phyloP scores from a whole-genome alignment of 2,797 vertebrate genomes.

The Anolis apletophallus region DNA sequence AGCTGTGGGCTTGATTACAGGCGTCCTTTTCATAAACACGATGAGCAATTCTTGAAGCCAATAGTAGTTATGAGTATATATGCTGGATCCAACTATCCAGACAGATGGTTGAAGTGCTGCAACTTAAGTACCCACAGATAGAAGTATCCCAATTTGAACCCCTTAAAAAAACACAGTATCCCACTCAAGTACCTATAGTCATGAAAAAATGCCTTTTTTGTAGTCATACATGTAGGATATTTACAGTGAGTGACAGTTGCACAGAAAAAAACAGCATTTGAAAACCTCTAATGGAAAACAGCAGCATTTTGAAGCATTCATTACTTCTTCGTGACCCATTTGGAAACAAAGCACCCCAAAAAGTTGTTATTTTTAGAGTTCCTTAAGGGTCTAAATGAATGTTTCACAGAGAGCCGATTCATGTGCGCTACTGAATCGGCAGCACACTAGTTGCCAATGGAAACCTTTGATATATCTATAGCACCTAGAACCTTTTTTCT shows the following conservation, averaged over 20 bases:
- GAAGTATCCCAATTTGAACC: slow-evolving; percentile 1
- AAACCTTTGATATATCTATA: slow-evolving; percentile 55
- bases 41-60: slow-evolving; percentile 33
- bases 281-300: background rate
- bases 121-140: slow-evolving; percentile 4
- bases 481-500: slow-evolving; percentile 50
- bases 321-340: slow-evolving; percentile 81
- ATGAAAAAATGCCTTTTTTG: slow-evolving; percentile 40
- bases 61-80: background rate
- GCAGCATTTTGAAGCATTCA: slow-evolving; percentile 77
- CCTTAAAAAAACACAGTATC: slow-evolving; percentile 15
- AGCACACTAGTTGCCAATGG: slow-evolving; percentile 73
- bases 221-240: slow-evolving; percentile 27
- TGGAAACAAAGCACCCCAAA: slow-evolving; percentile 76
- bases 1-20: background rate
- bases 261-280: background rate
- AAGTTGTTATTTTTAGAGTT: slow-evolving; percentile 83
- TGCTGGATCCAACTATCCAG: background rate
- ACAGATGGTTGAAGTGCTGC: slow-evolving; percentile 17
- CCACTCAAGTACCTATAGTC: background rate
- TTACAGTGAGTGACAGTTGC: background rate
- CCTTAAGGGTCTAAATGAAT: slow-evolving; percentile 83
- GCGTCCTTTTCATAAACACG: slow-evolving; percentile 24
- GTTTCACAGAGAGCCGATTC: slow-evolving; percentile 84
- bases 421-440: slow-evolving; percentile 80